Percentiles rank a stretch among this genome's conserved stretches.
Evolutionary conservation across 2,113 vertebrate genomes (phyloP).

Genomic region (Salvator merianae): DNA sequence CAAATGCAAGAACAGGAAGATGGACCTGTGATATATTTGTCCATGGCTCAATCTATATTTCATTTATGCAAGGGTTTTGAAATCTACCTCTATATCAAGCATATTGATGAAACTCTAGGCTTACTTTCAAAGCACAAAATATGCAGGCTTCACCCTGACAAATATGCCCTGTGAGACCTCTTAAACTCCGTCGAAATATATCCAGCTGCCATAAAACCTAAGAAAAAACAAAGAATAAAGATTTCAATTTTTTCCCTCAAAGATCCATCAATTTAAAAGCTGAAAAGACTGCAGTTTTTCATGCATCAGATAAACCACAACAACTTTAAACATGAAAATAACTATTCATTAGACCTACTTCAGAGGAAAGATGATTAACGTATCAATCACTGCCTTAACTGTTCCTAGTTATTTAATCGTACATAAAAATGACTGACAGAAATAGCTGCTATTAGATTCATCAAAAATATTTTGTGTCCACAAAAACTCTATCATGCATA

Average conservation of each 20-base stretch:
- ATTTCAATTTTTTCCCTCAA: neutral
- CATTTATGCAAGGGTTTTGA: neutral
- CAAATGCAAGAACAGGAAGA: too few relatives aligned
- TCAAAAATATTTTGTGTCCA: neutral
- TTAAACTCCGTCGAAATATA: conserved; percentile 94
- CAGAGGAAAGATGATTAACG: too few relatives aligned
- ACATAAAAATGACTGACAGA: neutral
- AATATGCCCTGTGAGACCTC: conserved; percentile 90
- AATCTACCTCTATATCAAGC: neutral
- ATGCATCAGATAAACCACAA: neutral
- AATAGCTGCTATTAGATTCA: neutral
- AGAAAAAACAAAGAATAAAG: conserved; percentile 29
- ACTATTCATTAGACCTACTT: neutral
- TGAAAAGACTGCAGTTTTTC: neutral
- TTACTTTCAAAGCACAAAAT: conserved; percentile 98
- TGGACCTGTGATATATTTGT: too few relatives aligned
- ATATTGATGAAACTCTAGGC: neutral
- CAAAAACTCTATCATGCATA: neutral
- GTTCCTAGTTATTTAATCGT: neutral
- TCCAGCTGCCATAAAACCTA: conserved; percentile 98
- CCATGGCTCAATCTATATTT: neutral
- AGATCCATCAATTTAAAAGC: neutral
- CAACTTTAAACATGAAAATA: neutral
- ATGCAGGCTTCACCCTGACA: conserved; percentile 96
- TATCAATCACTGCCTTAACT: too few relatives aligned